Percentiles rank a stretch among this genome's conserved stretches.
phyloP scores from a whole-genome alignment of 2,113 vertebrate species.

The Platichthys stellatus region DNA sequence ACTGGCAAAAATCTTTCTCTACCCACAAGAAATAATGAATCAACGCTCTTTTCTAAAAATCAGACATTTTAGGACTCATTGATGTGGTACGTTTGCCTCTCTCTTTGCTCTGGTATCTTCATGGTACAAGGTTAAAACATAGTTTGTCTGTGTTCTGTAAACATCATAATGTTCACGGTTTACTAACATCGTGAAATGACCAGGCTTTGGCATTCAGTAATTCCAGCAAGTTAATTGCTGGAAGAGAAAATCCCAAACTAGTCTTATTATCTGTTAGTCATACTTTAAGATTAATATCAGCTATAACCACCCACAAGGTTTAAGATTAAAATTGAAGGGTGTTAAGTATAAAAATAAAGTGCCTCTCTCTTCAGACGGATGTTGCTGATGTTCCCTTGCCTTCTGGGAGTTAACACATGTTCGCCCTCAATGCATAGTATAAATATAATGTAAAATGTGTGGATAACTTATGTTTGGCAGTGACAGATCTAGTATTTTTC shows the following conservation, averaged over 20 bases:
- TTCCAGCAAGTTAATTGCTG: neutral
- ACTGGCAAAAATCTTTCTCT: neutral
- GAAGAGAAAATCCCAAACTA: neutral
- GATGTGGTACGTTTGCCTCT: neutral
- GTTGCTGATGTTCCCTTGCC: too few relatives aligned
- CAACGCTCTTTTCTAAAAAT: neutral
- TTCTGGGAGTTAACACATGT: too few relatives aligned
- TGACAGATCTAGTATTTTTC: too few relatives aligned
- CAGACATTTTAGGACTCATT: neutral
- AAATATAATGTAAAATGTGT: too few relatives aligned
- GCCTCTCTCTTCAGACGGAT: too few relatives aligned
- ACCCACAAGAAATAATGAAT: conserved; percentile 14
- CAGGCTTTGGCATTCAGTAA: neutral
- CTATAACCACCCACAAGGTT: too few relatives aligned
- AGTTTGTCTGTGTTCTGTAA: neutral
- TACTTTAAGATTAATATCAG: neutral
- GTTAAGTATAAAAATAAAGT: too few relatives aligned
- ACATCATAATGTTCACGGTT: neutral
- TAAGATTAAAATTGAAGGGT: too few relatives aligned
- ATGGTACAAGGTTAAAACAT: neutral
- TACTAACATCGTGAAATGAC: neutral
- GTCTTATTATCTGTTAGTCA: neutral
- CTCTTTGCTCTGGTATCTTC: neutral
- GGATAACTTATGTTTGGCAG: too few relatives aligned
- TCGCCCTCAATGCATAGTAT: too few relatives aligned